Conservation (phyloP, 2,888 invertebrate species). For the Diadegma fenestrale region DNA sequence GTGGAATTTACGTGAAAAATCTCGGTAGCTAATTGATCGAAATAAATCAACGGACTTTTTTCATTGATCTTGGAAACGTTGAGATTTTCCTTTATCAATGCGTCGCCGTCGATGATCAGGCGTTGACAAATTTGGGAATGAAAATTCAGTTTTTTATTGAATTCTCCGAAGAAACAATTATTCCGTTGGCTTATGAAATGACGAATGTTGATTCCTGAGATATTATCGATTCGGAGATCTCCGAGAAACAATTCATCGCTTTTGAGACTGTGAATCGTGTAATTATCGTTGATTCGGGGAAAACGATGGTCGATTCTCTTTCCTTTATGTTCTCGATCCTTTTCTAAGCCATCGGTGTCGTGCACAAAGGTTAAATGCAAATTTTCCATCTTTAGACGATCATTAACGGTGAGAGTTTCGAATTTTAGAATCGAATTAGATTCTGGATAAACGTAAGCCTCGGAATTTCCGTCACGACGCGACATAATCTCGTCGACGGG, state of each 20-base stretch:
- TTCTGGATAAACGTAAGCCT: slow-evolving; percentile 15
- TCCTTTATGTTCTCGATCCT: neutral
- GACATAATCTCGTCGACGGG: slow-evolving; percentile 70
- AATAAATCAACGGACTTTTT: slow-evolving; percentile 65
- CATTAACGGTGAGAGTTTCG: slow-evolving; percentile 64
- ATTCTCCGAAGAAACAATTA: neutral
- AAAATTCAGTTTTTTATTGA: too few relatives aligned
- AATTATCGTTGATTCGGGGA: slow-evolving; percentile 33
- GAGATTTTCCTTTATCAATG: slow-evolving; percentile 71
- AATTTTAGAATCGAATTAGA: slow-evolving; percentile 53
- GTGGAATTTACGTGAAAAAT: slow-evolving; percentile 61
- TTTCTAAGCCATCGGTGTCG: neutral
- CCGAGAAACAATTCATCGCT: slow-evolving; percentile 31
- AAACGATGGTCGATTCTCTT: slow-evolving; percentile 17
- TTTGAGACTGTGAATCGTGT: slow-evolving; percentile 40
- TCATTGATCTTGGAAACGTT: slow-evolving; percentile 70
- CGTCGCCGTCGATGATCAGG: slow-evolving; percentile 75
- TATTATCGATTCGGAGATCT: slow-evolving; percentile 3
- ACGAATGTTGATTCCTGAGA: neutral
- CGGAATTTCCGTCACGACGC: slow-evolving; percentile 14
- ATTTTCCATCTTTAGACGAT: slow-evolving; percentile 67
- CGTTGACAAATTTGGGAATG: neutral
- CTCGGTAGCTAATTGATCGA: slow-evolving; percentile 64
- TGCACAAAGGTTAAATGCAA: slow-evolving; percentile 69
- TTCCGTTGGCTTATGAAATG: slow-evolving; percentile 11